phyloP scores from a whole-genome alignment of 2,888 invertebrate species.

The Microctonus aethiopoides region DNA sequence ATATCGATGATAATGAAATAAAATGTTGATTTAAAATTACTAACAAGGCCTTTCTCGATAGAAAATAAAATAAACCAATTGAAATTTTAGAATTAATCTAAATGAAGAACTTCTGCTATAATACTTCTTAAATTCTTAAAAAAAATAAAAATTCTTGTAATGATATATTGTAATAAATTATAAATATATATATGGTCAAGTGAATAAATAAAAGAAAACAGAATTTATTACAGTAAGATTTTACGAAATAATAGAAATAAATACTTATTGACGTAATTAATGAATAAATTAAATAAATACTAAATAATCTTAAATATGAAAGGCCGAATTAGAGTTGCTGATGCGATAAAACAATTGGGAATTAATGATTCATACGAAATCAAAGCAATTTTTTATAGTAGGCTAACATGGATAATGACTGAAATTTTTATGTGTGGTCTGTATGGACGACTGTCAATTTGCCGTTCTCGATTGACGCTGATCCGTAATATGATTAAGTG shows the following conservation, averaged over 20 bases:
- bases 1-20: neutral
- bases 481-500: constrained; percentile 1
- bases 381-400: constrained; percentile 50
- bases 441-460: constrained; percentile 33
- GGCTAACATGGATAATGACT: constrained; percentile 42
- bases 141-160: constrained; percentile 2
- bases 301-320: constrained; percentile 42
- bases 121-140: constrained; percentile 2
- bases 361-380: constrained; percentile 52
- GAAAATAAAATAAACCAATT: constrained; percentile 5
- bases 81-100: constrained; percentile 29
- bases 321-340: constrained; percentile 65
- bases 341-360: constrained; percentile 59
- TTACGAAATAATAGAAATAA: constrained; percentile 10
- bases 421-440: neutral
- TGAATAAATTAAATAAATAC: constrained; percentile 34
- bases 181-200: neutral
- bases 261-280: constrained; percentile 10
- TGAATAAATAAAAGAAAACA: neutral
- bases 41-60: constrained; percentile 48
- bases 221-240: neutral
- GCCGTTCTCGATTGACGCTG: constrained; percentile 14
- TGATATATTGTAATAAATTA: neutral
- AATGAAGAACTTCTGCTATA: constrained; percentile 23
- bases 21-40: constrained; percentile 26